phyloP scores from a whole-genome alignment of 2,113 vertebrate genomes.

The Leptodactylus fuscus region DNA sequence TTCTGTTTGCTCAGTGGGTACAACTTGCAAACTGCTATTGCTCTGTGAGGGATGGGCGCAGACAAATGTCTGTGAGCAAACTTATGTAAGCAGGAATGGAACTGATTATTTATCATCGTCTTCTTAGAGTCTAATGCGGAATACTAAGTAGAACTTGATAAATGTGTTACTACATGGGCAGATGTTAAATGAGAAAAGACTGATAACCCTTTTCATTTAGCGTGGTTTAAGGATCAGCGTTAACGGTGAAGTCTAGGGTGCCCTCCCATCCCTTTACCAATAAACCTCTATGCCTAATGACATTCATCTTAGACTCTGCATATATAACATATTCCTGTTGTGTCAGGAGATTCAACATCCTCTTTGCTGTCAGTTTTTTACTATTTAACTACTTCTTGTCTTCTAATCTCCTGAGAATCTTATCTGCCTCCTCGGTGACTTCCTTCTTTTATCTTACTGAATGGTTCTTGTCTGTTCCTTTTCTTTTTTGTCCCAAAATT shows the following conservation, averaged over 20 bases:
- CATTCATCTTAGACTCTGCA: not conserved
- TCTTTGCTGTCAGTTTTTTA: not conserved
- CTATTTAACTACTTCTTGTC: not conserved
- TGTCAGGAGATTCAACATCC: not conserved
- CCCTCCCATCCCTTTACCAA: not conserved
- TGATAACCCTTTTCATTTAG: slow-evolving; percentile 4
- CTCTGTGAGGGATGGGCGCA: slow-evolving; percentile 1
- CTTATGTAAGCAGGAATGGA: slow-evolving; percentile 18
- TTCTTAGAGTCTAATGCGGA: slow-evolving; percentile 26
- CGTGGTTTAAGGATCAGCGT: not conserved
- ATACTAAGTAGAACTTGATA: not conserved
- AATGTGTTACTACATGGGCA: not conserved
- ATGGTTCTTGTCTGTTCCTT: not conserved
- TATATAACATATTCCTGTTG: not conserved
- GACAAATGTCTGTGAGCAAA: slow-evolving; percentile 37
- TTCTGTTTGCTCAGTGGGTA: slow-evolving; percentile 21
- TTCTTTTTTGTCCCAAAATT: not conserved
- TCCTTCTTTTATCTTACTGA: not conserved
- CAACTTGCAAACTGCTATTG: slow-evolving; percentile 8
- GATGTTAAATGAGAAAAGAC: not conserved
- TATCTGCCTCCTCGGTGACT: not conserved
- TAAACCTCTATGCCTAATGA: not conserved
- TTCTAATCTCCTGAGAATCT: not conserved
- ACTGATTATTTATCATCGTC: slow-evolving; percentile 40
- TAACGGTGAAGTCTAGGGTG: not conserved